A percentile compares a stretch with the other conserved stretches of the same genome.
phyloP scores from a whole-genome alignment of 2,113 vertebrate genomes.

The Agelaius phoeniceus region DNA sequence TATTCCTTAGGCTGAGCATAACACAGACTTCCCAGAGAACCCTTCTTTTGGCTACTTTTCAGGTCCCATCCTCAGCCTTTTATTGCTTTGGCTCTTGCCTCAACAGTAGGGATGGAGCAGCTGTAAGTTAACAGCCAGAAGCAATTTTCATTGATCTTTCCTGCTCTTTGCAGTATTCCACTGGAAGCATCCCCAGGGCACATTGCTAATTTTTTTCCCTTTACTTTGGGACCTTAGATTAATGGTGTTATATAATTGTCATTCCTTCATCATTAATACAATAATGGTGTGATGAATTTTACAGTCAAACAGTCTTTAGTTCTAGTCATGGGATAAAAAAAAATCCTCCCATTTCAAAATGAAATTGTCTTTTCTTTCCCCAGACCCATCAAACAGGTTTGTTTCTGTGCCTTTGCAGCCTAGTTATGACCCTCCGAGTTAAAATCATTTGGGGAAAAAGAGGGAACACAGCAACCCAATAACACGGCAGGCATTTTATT shows the following conservation, averaged over 20 bases:
- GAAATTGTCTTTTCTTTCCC: not conserved
- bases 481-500: not conserved
- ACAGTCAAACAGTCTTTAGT: not conserved
- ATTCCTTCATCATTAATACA: constrained; percentile 19
- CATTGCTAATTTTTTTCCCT: constrained; percentile 14
- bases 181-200: constrained; percentile 1
- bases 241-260: not conserved
- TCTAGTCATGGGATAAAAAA: not conserved
- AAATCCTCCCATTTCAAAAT: not conserved
- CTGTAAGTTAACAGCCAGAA: constrained; percentile 25
- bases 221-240: constrained; percentile 15
- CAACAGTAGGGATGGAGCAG: not conserved
- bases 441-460: not conserved
- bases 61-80: not conserved
- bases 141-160: constrained; percentile 51
- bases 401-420: not conserved
- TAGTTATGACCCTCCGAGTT: not conserved
- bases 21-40: not conserved
- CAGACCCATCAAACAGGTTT: not conserved
- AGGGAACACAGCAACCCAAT: not conserved
- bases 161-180: not conserved
- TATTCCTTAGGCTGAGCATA: not conserved
- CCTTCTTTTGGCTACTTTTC: not conserved
- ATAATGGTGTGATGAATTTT: constrained; percentile 9
- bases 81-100: constrained; percentile 4